Base-by-base conservation (phyloP, 2,888 invertebrate species). In the Merodon equestris region DNA sequence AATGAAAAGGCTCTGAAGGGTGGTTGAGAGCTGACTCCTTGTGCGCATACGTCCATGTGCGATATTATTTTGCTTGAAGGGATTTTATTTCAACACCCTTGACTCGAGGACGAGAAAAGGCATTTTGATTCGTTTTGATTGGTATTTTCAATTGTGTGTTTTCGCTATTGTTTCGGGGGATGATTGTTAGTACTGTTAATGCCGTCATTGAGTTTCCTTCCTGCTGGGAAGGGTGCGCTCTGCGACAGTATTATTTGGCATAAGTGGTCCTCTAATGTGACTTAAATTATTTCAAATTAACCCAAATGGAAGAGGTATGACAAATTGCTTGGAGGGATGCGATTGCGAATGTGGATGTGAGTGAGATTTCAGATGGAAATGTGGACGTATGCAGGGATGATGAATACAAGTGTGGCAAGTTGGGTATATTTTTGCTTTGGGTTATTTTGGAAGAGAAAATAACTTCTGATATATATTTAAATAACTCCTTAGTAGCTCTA, bases 221-320 rank as follows among this genome's bases (percentile, higher is more conserved):
- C 57, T 58, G 54, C 17, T 60, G 58, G 19, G 45, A 48, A 79
- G 79, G 79, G 79, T 74, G 74, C 67, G 40, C 17, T 36, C 64
- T 50, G 53, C 53, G 54, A 70, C 68, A 68, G 74, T 79, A 79
- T 79, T 74, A 79, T 70, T 79, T 68, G 19, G 74, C 19, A 17
- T 79, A 79, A 79, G 79, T 74, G 68, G 73, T 79, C 68, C 74
- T 79, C 68, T 79, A 79, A 79, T 68, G 79, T 79, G 79, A 79
- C 79, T 79, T 74, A 64, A 74, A 79, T 79, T 79, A 79, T 74
- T 79, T 73, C 79, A 74, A 74, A 74, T 79, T 79, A 79, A 79
- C 79, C 74, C 68, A 74, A 79, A 79, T 70, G 79, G 67, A 79
- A 79, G 63, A 68, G 57, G 58, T 48, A 79, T 73, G 73, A 73